Conservation (phyloP, 1,140 invertebrate genomes). For the Zaprionus gabonicus region DNA sequence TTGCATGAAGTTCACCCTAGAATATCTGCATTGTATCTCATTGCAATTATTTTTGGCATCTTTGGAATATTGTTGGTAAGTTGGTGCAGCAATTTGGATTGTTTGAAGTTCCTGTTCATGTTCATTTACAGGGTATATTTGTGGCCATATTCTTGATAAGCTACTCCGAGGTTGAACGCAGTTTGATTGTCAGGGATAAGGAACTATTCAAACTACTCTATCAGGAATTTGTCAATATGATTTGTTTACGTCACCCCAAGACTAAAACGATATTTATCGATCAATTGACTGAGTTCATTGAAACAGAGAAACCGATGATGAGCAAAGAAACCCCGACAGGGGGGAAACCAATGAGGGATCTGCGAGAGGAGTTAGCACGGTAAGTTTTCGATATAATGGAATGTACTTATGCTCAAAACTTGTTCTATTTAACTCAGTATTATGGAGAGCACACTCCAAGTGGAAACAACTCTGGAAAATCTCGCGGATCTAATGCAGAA, state of each 20-base stretch:
- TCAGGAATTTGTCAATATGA: background rate
- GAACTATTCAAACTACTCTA: background rate
- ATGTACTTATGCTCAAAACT: no score
- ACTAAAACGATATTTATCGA: background rate
- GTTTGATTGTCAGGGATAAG: slow-evolving; percentile 2
- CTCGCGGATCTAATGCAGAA: background rate
- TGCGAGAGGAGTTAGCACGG: slow-evolving; percentile 15
- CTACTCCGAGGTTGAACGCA: background rate
- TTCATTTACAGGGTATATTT: slow-evolving; percentile 15
- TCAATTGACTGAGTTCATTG: background rate
- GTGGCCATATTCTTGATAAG: slow-evolving; percentile 20
- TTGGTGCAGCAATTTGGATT: background rate
- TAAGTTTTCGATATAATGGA: no score
- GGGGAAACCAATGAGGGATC: background rate
- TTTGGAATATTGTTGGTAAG: slow-evolving; percentile 13
- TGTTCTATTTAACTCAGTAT: background rate
- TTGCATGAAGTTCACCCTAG: background rate
- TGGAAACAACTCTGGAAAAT: background rate
- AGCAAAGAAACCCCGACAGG: background rate
- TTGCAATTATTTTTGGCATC: background rate
- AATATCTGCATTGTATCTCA: slow-evolving; percentile 8
- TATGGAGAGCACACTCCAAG: background rate
- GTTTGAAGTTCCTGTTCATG: background rate
- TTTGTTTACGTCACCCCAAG: background rate
- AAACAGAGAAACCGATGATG: background rate